Conservation (phyloP, 2,797 vertebrate species). For the Neopelma chrysocephalum region DNA sequence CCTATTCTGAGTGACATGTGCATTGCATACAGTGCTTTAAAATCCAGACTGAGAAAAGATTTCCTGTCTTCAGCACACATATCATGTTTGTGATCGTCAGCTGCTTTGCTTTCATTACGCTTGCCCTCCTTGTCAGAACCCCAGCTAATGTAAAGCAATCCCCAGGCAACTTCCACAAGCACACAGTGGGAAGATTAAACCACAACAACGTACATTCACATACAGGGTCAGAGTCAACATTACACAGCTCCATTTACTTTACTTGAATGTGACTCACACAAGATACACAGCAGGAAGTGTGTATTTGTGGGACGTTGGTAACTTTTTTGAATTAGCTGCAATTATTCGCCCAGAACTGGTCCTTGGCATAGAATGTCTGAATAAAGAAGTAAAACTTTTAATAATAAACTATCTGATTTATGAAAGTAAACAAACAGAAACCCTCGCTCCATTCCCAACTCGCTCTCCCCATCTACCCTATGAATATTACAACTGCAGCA, state of each 20-base stretch:
- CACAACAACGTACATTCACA: background rate
- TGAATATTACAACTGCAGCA: background rate
- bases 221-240: background rate
- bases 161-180: background rate
- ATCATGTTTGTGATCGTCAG: slow-evolving; percentile 14
- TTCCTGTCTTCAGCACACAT: slow-evolving; percentile 40
- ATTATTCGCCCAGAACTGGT: background rate
- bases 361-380: background rate
- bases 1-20: background rate
- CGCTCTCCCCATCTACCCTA: background rate
- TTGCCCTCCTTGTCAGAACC: slow-evolving; percentile 40
- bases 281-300: background rate
- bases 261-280: background rate
- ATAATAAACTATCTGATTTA: background rate
- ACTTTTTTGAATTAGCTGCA: background rate
- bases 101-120: slow-evolving; percentile 48
- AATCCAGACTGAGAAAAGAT: background rate
- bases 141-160: slow-evolving; percentile 25
- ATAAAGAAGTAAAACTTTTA: background rate
- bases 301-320: background rate
- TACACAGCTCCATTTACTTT: background rate
- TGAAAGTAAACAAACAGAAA: background rate
- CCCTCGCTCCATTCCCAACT: background rate
- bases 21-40: background rate
- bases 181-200: background rate